phyloP scores from a whole-genome alignment of 2,888 invertebrate species.

The Ectobius pallidus region DNA sequence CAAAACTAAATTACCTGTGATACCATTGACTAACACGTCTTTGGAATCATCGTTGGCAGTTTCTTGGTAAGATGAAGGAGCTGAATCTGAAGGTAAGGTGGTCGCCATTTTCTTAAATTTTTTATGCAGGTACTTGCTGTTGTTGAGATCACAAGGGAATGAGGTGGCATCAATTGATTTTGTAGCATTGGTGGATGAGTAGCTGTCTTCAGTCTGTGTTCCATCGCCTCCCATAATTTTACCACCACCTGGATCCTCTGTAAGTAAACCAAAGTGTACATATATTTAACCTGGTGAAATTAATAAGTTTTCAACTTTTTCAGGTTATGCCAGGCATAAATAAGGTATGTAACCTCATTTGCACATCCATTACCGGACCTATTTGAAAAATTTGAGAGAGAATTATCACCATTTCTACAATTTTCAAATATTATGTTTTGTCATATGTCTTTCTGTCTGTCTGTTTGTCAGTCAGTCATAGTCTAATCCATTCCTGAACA shows the following conservation, averaged over 20 bases:
- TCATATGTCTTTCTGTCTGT: no score
- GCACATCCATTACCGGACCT: no score
- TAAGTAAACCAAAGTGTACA: slow-evolving; percentile 12
- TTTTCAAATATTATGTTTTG: no score
- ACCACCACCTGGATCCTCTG: slow-evolving; percentile 39
- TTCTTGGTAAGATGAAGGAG: slow-evolving; percentile 50
- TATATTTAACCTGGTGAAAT: no score
- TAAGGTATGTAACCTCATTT: no score
- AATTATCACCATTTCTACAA: no score
- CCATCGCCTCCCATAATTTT: background rate
- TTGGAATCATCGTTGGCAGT: slow-evolving; percentile 40
- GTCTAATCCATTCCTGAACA: no score
- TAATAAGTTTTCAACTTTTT: no score
- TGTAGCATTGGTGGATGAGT: background rate
- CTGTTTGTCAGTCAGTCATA: no score
- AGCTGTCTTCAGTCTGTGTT: slow-evolving; percentile 2
- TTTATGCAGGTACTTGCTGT: slow-evolving; percentile 82
- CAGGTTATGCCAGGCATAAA: no score
- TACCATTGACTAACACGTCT: slow-evolving; percentile 35
- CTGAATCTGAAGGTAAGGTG: slow-evolving; percentile 51
- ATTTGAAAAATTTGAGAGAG: no score
- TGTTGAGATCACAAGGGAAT: slow-evolving; percentile 21
- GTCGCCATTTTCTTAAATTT: slow-evolving; percentile 90
- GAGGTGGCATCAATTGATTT: background rate
- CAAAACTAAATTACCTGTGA: no score